Evolutionary conservation across 2,888 invertebrate genomes (phyloP), one percentile per base, ranked within the genome.

Genomic region (Catocala sponsa): DNA sequence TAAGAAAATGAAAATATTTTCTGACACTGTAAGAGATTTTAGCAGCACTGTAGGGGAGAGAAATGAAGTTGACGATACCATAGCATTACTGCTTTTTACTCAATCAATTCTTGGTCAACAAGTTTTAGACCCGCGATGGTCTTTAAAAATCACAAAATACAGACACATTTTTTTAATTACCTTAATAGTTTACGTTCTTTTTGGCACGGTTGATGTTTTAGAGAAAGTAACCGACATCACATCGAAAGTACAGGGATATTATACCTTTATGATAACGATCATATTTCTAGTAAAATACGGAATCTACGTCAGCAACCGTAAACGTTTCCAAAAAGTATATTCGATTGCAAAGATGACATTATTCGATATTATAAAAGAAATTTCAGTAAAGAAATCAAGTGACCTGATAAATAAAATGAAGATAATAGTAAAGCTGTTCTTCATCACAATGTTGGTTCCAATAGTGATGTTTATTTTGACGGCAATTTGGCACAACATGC

Each of bases 91-190:
- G 11, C 70, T 91, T 38, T 65, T 86, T 15, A 65, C 78, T 5
- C 90, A 90, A 56, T 75, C 79, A 49, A 60, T 87, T 11, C 81
- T 86, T 11, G 91, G 90, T 0, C 86, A 87, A 44, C 90, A 91
- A 66, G 76, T 91, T 35, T 72, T 91, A 5, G 79, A 91, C 53
- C 86, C 90, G 0, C 72, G 80, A 38, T 92, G 92, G 92, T 79
- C 79, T 12, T 88, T 84, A 83, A 83, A 65, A 63, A 82, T 69
- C 44, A 82, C 75, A 65, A 72, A 59, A 13, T 33, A 74, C 0
- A 77, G 85, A 59, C 84, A 88, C 55, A 33, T 87, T 10, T 58
- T 83, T 1, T 76, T 68, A 50, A 42, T 79, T 0, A 12, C 65
- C n/a, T 65, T 91, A 4, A 59, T 82, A 0, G 64, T 81, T 44